Conservation (phyloP, 2,797 vertebrate species). For the Coregonus ussuriensis region DNA sequence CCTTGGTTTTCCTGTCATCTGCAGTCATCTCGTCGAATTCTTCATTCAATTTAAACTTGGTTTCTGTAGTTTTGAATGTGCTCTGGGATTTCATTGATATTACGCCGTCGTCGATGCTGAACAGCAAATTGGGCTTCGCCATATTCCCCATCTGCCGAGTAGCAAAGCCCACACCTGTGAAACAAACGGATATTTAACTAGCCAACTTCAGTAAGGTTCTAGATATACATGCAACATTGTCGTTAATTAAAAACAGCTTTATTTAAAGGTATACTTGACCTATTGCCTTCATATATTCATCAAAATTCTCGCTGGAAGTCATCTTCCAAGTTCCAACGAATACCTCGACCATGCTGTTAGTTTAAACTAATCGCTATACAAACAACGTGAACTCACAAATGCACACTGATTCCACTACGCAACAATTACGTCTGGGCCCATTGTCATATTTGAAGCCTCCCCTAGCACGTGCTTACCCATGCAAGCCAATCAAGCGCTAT, state of each 20-base stretch:
- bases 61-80: slow-evolving; percentile 72
- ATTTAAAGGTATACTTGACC: slow-evolving; percentile 71
- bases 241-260: background rate
- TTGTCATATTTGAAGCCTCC: slow-evolving; percentile 48
- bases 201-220: background rate
- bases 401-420: background rate
- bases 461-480: slow-evolving; percentile 30
- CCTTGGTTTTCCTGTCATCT: slow-evolving; percentile 78
- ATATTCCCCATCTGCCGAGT: slow-evolving; percentile 71
- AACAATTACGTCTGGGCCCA: rapidly evolving
- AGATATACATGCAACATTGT: background rate
- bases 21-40: slow-evolving; percentile 80
- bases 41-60: slow-evolving; percentile 73
- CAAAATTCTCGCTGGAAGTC: slow-evolving; percentile 84
- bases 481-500: slow-evolving; percentile 57
- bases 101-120: slow-evolving; percentile 59
- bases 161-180: slow-evolving; percentile 74
- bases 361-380: background rate
- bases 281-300: slow-evolving; percentile 91
- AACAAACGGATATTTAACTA: slow-evolving; percentile 6
- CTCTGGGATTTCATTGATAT: slow-evolving; percentile 70
- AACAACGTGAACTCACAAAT: background rate
- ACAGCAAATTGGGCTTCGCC: slow-evolving; percentile 68
- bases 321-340: slow-evolving; percentile 90
- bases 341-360: slow-evolving; percentile 76